Evolutionary conservation across 1,140 invertebrate genomes (phyloP).

Genomic region (Helicoverpa armigera): DNA sequence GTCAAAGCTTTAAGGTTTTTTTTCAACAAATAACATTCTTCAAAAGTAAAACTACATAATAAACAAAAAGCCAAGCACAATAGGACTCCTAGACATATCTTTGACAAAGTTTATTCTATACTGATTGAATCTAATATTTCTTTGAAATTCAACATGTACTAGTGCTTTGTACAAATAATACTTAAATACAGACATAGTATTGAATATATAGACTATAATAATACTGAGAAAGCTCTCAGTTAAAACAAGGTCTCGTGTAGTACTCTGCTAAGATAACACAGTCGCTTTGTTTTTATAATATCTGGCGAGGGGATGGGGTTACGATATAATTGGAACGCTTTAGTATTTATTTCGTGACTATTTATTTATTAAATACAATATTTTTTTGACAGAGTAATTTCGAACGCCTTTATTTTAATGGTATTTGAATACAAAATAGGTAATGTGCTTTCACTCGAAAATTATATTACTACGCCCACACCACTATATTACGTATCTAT

Average conservation of each 20-base stretch:
- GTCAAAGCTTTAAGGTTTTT: too few species aligned
- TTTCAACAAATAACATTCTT: too few species aligned
- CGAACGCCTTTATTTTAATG: too few species aligned
- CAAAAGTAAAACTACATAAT: not conserved
- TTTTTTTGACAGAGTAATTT: not conserved
- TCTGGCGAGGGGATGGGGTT: constrained; percentile 6
- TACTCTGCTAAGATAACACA: constrained; percentile 9
- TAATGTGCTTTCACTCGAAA: too few species aligned
- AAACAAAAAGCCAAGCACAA: not conserved
- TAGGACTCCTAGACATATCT: not conserved
- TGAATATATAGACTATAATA: constrained; percentile 23
- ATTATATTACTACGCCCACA: too few species aligned
- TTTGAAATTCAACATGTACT: not conserved
- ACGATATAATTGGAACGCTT: constrained; percentile 8
- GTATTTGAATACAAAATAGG: too few species aligned
- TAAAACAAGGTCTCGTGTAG: constrained; percentile 3
- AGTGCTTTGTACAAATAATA: too few species aligned
- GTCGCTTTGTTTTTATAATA: constrained; percentile 15
- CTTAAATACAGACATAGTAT: not conserved
- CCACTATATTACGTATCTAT: too few species aligned
- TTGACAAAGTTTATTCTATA: not conserved
- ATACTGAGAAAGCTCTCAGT: not conserved
- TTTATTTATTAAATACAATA: not conserved
- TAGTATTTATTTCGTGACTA: not conserved
- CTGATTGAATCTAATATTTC: constrained; percentile 16